Conservation (phyloP, 2,797 vertebrate genomes). For the Tiaroga cobitis region DNA sequence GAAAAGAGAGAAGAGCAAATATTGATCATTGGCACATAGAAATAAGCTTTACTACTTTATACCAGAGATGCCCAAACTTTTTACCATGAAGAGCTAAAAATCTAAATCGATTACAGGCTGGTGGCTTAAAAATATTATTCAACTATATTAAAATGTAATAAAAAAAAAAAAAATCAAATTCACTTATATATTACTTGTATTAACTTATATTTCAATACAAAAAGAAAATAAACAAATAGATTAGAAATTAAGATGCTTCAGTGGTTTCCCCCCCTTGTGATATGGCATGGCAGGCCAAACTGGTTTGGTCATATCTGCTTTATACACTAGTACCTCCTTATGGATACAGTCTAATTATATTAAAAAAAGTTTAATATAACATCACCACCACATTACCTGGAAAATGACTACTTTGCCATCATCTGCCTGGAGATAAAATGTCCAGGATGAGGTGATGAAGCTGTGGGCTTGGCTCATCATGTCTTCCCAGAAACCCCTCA, state of each 20-base stretch:
- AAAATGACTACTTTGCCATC: constrained; percentile 96
- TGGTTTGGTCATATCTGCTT: not conserved
- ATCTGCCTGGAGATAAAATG: constrained; percentile 97
- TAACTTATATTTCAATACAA: not conserved
- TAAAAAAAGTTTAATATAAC: not conserved
- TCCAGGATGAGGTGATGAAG: constrained; percentile 95
- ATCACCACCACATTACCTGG: constrained; percentile 80
- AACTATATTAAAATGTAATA: not conserved
- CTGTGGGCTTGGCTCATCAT: constrained; percentile 94
- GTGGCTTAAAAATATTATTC: not conserved
- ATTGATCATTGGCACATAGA: not conserved
- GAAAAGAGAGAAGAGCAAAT: constrained; percentile 60
- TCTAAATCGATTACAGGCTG: too few relatives aligned
- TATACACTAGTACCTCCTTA: not conserved
- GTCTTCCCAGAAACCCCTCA: constrained; percentile 93
- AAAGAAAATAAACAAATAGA: not conserved
- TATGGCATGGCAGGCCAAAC: not conserved
- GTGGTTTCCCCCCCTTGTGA: not conserved
- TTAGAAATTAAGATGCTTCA: not conserved
- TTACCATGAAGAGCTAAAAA: not conserved
- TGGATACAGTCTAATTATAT: not conserved
- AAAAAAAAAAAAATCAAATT: not conserved
- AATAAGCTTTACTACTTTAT: not conserved
- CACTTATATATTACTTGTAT: not conserved
- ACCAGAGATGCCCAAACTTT: not conserved